Percentiles rank a stretch among this genome's conserved stretches.
Conservation (phyloP, 2,797 vertebrate species). For the Coregonus ussuriensis region DNA sequence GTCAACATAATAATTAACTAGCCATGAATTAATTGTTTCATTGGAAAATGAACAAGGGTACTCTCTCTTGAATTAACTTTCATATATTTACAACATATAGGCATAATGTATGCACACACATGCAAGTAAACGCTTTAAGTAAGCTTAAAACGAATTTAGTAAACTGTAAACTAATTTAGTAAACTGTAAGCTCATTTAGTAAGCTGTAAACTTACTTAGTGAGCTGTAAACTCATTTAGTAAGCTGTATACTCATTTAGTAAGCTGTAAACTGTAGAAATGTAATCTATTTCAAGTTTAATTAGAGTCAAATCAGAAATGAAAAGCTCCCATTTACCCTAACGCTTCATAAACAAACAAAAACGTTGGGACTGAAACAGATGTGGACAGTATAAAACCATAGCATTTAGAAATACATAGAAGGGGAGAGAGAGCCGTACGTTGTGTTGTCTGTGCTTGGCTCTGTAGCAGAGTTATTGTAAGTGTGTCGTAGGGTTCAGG, state of each 20-base stretch:
- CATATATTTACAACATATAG: background rate
- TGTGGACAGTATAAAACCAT: conserved; percentile 14
- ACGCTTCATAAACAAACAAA: background rate
- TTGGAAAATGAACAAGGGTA: background rate
- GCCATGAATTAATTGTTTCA: conserved; percentile 7
- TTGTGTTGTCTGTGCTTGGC: background rate
- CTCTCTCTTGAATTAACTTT: background rate
- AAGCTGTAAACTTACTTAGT: no score
- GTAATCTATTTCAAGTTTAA: conserved; percentile 24
- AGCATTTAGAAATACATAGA: background rate
- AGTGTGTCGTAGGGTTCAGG: background rate
- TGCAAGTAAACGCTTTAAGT: no score
- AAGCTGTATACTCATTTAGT: background rate
- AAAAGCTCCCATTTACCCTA: conserved; percentile 12
- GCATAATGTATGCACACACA: no score
- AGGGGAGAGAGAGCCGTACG: background rate
- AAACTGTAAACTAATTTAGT: no score
- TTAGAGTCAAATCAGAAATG: conserved; percentile 25
- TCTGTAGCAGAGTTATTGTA: conserved; percentile 15
- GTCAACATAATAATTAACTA: conserved; percentile 20
- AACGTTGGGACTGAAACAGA: conserved; percentile 39
- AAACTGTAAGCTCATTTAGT: no score
- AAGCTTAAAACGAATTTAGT: no score
- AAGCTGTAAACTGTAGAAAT: conserved; percentile 15
- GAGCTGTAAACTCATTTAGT: no score